Base-by-base conservation (phyloP, 37 sponge, comb jelly and placozoan genomes). In the Petrosia ficiformis region DNA sequence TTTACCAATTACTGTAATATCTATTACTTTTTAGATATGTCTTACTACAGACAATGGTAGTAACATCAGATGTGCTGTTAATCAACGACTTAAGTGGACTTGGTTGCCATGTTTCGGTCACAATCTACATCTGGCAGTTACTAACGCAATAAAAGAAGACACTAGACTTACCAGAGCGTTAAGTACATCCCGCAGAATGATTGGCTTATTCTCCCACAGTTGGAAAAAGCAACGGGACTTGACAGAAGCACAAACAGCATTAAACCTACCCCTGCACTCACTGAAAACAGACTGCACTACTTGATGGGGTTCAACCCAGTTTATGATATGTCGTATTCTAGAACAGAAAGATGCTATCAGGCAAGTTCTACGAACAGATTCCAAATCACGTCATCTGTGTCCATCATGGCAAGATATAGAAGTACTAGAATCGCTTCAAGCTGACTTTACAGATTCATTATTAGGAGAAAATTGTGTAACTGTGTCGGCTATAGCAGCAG, bases 11-110 rank as follows among this genome's bases (percentile, higher is more conserved):
- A 19, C 14, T 48, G 14, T 19, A 48, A 8, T 48, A 48, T 48
- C 54, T 14, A n/a, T n/a, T n/a, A n/a, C n/a, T n/a, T 48, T 48
- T 48, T 48, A 48, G 54, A 14, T 14, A 0, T 80, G 80, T 40
- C 25, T 80, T 10, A 80, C 80, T 24, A 80, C 80, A 71, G 80
- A 80, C 44, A 80, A 61, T 80, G 80, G 72, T 1, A 29, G 24
- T 1, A 80, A 80, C 43, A 80, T 80, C 26, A 44, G 59, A 4
- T 61, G 63, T 61, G 54, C 44, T 32, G 64, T 70, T 58, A 39
- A 24, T 25, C 21, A 4, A 2, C 24, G 38, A 0, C 72, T 80
- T 4, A 52, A 26, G 10, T 80, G 80, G 80, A 2, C 1, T 0
- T 30, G 36, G 2, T 33, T 80, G 43, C 54, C 76, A 58, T 80